Evolutionary conservation across 2,888 invertebrate species (phyloP), one percentile per base, ranked within the genome.

Genomic region (Pharmacophagus antenor): DNA sequence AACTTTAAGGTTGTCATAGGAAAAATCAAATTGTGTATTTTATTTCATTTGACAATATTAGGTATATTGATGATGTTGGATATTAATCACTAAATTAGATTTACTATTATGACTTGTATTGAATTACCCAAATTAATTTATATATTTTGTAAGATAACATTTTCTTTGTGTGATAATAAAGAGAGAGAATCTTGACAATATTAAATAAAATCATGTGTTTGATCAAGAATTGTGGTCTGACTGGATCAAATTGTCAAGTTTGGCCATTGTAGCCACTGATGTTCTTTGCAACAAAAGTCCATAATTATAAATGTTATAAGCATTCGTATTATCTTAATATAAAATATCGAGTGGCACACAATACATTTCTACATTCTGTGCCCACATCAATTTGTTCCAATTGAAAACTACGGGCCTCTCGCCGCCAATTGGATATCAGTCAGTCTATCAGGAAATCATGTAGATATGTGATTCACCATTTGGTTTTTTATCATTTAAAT

Each of bases 321-420:
- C 15, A 10, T 31, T 31, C 10, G 15, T 31, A 31, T 31, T 1
- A 12, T 31, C 10, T 31, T 31, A 31, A 31, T 10, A 8, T 42
- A 18, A 55, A 37, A 56, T 48, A 47, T 2, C 37, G 12, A 12
- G 18, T 49, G 1, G 27, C 46, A 31, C 12, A 31, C 48, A 25
- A 27, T 25, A 44, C 25, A 44, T 22, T 63, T 62, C 53, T 47
- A 48, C 37, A 46, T 53, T 52, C 27, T 31, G 65, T 71, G 67
- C 64, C 69, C 67, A 70, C 70, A 73, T 72, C 80, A 84, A 85
- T 85, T 83, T 79, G 70, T 77, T 77, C 76, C 84, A 85, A 85
- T 85, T 84, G 76, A 74, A 71, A 68, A 69, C 66, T 69, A 70
- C 69, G 61, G 67, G 58, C 69, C 65, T 64, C 71, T 74, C 64